These are phyloP conservation scores for Eptatretus atami DNA, from an alignment of 2,797 vertebrate species.

Conservation along the genomic window DNA sequence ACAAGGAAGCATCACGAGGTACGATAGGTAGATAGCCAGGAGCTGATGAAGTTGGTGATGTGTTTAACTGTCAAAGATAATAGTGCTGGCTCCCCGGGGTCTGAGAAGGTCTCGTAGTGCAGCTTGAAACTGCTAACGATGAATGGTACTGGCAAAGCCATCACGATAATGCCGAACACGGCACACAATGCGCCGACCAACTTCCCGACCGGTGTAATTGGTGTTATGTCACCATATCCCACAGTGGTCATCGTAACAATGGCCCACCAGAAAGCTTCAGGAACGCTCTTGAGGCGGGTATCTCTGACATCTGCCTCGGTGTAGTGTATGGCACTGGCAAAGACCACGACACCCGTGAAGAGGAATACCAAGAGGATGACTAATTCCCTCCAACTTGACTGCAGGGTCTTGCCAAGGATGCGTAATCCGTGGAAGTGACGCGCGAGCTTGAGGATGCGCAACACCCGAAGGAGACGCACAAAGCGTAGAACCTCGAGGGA, in stretches of 20 bases:
- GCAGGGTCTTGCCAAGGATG: background rate
- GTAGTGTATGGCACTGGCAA: slow-evolving; percentile 1
- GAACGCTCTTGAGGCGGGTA: background rate
- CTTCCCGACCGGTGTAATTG: background rate
- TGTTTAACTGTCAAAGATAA: no score
- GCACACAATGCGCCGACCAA: background rate
- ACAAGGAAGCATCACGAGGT: no score
- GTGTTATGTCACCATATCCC: slow-evolving; percentile 1
- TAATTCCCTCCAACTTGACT: background rate
- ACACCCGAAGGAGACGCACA: slow-evolving; percentile 1
- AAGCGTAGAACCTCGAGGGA: slow-evolving; percentile 90
- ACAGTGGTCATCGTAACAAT: slow-evolving; percentile 1
- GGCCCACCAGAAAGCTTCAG: slow-evolving; percentile 1
- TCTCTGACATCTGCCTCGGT: background rate
- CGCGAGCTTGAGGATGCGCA: slow-evolving; percentile 4
- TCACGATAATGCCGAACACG: slow-evolving; percentile 1
- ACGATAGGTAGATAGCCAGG: no score
- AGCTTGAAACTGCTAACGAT: background rate
- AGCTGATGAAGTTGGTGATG: no score
- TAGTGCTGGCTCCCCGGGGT: no score
- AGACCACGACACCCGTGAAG: background rate
- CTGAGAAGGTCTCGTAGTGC: background rate
- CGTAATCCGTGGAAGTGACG: background rate
- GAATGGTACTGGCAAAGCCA: slow-evolving; percentile 1
- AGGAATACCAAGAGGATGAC: background rate